phyloP scores from a whole-genome alignment of 2,888 invertebrate genomes.

The Arge pagana region DNA sequence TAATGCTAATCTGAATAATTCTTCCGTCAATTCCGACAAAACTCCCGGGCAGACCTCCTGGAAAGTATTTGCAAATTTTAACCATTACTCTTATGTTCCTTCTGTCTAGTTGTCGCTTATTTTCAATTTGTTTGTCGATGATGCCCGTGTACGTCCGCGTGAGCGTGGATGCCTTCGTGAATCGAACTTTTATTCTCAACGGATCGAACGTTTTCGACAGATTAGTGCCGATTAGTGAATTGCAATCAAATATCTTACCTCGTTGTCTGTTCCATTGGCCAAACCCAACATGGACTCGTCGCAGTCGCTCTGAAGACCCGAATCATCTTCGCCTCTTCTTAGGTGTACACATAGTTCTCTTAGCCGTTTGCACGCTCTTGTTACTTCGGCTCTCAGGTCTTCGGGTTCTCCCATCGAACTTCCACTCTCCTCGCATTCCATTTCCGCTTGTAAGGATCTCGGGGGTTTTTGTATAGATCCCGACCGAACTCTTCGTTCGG shows the following conservation, averaged over 20 bases:
- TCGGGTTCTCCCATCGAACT: constrained; percentile 60
- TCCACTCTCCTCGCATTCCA: constrained; percentile 78
- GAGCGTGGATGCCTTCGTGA: no score
- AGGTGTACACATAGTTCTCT: constrained; percentile 74
- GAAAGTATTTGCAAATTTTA: no score
- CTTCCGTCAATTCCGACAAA: constrained; percentile 74
- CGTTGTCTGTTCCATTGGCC: constrained; percentile 48
- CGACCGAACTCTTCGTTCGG: constrained; percentile 53
- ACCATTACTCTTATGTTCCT: no score
- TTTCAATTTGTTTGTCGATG: no score
- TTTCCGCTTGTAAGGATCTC: constrained; percentile 85
- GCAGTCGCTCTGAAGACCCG: constrained; percentile 55
- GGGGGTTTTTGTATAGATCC: constrained; percentile 58
- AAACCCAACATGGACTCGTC: constrained; percentile 56
- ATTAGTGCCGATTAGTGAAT: no score
- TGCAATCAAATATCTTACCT: constrained; percentile 37
- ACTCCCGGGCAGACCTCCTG: constrained; percentile 63
- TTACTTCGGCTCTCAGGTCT: constrained; percentile 61
- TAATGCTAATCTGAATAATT: constrained; percentile 67
- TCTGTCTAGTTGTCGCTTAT: no score
- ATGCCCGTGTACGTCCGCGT: no score
- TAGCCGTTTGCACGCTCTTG: constrained; percentile 66
- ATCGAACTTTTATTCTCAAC: no score
- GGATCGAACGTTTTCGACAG: no score
- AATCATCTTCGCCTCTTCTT: constrained; percentile 75